These are phyloP conservation scores for Zaprionus lachaisei DNA, from an alignment of 1,140 invertebrate species.

Conservation along the genomic window DNA sequence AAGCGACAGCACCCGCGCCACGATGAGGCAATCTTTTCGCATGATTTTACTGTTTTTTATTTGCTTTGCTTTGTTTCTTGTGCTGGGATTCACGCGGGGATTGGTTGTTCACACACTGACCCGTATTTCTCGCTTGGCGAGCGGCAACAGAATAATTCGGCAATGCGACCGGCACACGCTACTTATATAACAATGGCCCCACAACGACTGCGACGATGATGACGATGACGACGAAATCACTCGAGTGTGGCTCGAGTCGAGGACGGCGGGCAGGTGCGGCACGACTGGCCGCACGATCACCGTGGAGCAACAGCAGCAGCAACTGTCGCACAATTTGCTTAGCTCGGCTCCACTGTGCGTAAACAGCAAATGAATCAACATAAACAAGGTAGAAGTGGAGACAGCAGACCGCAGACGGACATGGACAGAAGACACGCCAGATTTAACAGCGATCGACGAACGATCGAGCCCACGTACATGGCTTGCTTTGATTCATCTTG, in stretches of 20 bases:
- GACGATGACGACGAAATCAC: slow-evolving; percentile 58
- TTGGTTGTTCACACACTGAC: slow-evolving; percentile 65
- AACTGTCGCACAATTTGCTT: neutral
- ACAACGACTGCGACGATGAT: slow-evolving; percentile 26
- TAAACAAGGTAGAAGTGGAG: slow-evolving; percentile 56
- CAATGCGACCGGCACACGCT: slow-evolving; percentile 67
- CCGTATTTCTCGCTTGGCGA: slow-evolving; percentile 57
- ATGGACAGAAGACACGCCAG: slow-evolving; percentile 36
- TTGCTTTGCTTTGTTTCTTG: slow-evolving; percentile 4
- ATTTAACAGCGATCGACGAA: slow-evolving; percentile 42
- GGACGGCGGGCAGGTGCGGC: slow-evolving; percentile 62
- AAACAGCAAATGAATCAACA: slow-evolving; percentile 65
- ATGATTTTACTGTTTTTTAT: slow-evolving; percentile 46
- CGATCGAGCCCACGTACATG: slow-evolving; percentile 22
- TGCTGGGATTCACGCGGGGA: slow-evolving; percentile 17
- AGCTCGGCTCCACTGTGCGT: slow-evolving; percentile 17
- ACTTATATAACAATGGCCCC: slow-evolving; percentile 74
- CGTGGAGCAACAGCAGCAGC: slow-evolving; percentile 3
- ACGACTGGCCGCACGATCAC: neutral
- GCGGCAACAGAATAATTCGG: slow-evolving; percentile 69
- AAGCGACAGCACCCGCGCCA: slow-evolving; percentile 26
- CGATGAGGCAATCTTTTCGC: slow-evolving; percentile 68
- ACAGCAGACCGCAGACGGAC: neutral
- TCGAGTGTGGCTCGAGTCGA: slow-evolving; percentile 58
- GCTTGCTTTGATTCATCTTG: slow-evolving; percentile 38